Evolutionary conservation across 2,888 invertebrate species (phyloP).

Genomic region (Gandaritis pyraliata): DNA sequence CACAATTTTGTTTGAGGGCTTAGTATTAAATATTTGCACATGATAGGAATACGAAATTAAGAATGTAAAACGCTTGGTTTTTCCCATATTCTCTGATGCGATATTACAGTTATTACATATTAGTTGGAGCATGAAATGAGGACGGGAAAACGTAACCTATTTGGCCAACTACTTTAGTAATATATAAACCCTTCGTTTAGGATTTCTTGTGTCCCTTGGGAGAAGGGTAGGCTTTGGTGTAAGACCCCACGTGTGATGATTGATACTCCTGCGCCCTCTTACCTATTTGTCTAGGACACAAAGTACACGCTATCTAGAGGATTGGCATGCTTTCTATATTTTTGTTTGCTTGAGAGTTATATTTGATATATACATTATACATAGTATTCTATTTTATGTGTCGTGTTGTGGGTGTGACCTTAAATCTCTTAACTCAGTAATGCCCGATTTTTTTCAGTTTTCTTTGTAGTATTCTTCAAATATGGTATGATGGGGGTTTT

Average conservation of each 20-base stretch:
- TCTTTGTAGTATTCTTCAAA: too few relatives aligned
- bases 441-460: too few relatives aligned
- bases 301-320: too few relatives aligned
- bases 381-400: too few relatives aligned
- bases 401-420: too few relatives aligned
- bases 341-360: too few relatives aligned
- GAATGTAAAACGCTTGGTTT: conserved; percentile 6
- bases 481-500: too few relatives aligned
- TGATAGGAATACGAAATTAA: conserved; percentile 20
- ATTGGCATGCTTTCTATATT: too few relatives aligned
- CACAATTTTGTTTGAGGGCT: conserved; percentile 31
- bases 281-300: too few relatives aligned
- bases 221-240: background rate
- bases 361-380: too few relatives aligned
- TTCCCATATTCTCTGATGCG: conserved; percentile 4
- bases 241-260: background rate
- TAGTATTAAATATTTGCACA: conserved; percentile 19
- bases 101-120: conserved; percentile 9
- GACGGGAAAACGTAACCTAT: conserved; percentile 8
- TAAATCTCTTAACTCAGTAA: too few relatives aligned
- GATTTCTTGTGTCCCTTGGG: background rate
- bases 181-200: background rate
- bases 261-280: too few relatives aligned
- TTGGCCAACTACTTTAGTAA: background rate
- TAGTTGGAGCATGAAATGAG: conserved; percentile 15